A percentile compares a stretch with the other conserved stretches of the same genome.
Conservation (phyloP, 2,113 vertebrate genomes). For the Irena cyanogastra region DNA sequence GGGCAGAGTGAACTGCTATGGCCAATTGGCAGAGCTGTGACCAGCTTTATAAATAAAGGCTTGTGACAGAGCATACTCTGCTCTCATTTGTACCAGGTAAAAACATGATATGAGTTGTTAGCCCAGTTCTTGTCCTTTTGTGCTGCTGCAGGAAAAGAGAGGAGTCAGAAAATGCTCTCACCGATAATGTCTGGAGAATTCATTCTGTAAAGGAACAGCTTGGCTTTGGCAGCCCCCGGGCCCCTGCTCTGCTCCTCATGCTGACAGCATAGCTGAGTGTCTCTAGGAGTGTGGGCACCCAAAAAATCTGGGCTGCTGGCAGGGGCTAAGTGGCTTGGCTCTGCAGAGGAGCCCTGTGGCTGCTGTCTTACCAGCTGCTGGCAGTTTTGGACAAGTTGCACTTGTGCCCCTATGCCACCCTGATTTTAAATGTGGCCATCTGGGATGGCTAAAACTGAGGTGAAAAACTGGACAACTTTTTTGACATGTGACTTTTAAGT, state of each 20-base stretch:
- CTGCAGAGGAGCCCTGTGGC: background rate
- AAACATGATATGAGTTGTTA: background rate
- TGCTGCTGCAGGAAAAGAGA: background rate
- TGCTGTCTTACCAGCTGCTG: background rate
- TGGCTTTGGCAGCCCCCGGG: background rate
- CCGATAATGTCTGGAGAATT: accelerated
- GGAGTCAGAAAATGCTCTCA: background rate
- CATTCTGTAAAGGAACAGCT: background rate
- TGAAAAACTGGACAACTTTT: background rate
- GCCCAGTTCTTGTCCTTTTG: background rate
- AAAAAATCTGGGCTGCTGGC: background rate
- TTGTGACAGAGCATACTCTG: background rate
- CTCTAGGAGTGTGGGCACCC: background rate
- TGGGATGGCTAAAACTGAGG: background rate
- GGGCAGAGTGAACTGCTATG: background rate
- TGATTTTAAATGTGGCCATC: background rate
- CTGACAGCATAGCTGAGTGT: background rate
- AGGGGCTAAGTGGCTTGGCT: background rate
- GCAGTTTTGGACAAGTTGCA: background rate
- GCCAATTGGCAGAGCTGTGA: background rate
- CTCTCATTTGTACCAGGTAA: background rate
- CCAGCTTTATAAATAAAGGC: background rate
- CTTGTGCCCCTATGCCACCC: background rate
- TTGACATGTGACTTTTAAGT: background rate
- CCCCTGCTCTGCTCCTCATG: background rate